phyloP scores from a whole-genome alignment of 2,888 invertebrate genomes.

The Enoplolaimus lenunculus region DNA sequence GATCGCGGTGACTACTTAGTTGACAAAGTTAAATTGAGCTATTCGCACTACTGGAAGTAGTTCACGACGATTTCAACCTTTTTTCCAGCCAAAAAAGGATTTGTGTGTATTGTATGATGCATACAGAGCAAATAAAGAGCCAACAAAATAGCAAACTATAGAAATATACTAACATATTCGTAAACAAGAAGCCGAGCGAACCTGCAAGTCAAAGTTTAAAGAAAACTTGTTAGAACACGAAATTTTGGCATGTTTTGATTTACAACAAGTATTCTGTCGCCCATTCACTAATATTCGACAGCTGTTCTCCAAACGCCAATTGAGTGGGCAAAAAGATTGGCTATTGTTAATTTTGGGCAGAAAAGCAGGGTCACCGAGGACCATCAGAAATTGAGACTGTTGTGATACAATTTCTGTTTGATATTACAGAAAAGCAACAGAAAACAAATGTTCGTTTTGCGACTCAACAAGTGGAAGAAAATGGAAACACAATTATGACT shows the following conservation, averaged over 20 bases:
- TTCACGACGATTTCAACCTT: not conserved
- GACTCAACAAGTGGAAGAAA: not conserved
- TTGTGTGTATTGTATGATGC: not conserved
- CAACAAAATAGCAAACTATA: not conserved
- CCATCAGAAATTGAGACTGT: not conserved
- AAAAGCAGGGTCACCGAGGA: constrained; percentile 2
- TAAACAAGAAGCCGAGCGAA: not conserved
- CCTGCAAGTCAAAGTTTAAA: not conserved
- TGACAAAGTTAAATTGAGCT: not conserved
- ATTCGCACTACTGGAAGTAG: not conserved
- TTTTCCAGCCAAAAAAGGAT: constrained; percentile 12
- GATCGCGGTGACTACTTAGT: not conserved
- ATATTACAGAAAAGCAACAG: not conserved
- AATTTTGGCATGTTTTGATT: not conserved
- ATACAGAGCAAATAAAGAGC: not conserved
- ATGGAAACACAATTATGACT: too few species aligned
- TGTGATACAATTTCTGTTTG: not conserved
- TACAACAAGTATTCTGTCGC: not conserved
- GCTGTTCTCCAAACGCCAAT: not conserved
- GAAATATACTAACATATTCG: not conserved
- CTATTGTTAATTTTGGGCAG: constrained; percentile 9
- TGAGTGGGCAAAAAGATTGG: not conserved
- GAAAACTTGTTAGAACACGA: not conserved
- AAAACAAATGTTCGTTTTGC: not conserved
- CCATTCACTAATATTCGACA: not conserved